Evolutionary conservation across 2,888 invertebrate species (phyloP), one percentile per base, ranked within the genome.

Genomic region (Schizotus pectinicornis): DNA sequence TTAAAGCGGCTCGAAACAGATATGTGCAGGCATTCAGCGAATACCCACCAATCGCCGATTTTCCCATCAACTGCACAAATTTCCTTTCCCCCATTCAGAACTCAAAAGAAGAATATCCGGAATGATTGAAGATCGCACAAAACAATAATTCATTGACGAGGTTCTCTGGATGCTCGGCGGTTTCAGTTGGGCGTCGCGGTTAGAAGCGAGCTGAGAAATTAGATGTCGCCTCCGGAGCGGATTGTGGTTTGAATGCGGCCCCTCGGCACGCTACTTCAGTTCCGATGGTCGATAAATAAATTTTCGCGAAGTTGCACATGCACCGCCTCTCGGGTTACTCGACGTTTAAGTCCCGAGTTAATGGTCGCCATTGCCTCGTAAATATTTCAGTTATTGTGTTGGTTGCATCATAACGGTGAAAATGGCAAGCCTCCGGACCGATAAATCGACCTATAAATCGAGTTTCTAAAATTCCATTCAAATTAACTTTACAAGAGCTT

Each of bases 221-320:
- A 11, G 33, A 37, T 30, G 14, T 46, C 38, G 53, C 41, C 55
- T 36, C 11, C 38, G 42, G 64, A 71, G 72, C 71, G 71, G 71
- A 73, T 73, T 69, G 68, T 61, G 57, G 56, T 62, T 72, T 72
- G 70, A 72, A 72, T 72, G 71, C 72, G 54, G 68, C 71, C 66
- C 70, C 71, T 72, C 71, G 68, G 60, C 73, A 73, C 71, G 73
- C 73, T 70, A 71, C 69, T 67, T 69, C 67, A 69, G 71, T 70
- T 67, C 59, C 61, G 71, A 71, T 70, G 64, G 50, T 11, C 66
- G 70, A 72, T 71, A 71, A 69, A 71, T 68, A 71, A 67, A 70
- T 70, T 71, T 67, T 52, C 65, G 62, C 43, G 38, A 51, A 50
- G 52, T 58, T 60, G 47, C 61, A 61, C 69, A 69, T 56, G 56